Conservation (phyloP, 2,113 vertebrate genomes). For the Pteropus alecto region DNA sequence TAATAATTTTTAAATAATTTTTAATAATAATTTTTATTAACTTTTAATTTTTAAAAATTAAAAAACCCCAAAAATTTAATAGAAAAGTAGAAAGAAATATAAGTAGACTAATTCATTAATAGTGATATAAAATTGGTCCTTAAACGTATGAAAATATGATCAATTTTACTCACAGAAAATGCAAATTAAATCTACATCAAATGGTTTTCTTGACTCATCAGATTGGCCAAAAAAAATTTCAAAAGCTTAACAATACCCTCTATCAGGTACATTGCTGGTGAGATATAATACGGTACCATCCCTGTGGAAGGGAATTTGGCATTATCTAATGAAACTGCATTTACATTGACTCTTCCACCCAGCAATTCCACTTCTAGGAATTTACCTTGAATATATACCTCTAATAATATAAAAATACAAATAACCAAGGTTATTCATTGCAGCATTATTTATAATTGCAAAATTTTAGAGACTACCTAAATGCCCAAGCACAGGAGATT, state of each 20-base stretch:
- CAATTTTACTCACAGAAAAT: background rate
- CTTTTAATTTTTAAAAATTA: background rate
- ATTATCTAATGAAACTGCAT: background rate
- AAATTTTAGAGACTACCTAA: background rate
- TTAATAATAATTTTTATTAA: no score
- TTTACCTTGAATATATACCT: background rate
- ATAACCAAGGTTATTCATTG: background rate
- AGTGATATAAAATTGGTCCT: background rate
- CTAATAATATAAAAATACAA: background rate
- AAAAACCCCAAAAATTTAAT: background rate
- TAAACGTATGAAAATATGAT: background rate
- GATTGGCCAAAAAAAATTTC: background rate
- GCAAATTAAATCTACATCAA: background rate
- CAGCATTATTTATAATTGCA: background rate
- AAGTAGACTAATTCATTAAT: background rate
- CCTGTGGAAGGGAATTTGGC: rapidly evolving
- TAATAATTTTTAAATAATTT: no score
- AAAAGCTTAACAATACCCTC: background rate
- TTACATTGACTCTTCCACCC: background rate
- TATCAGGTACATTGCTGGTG: background rate
- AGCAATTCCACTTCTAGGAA: background rate
- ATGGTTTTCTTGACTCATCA: background rate
- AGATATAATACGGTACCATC: no score
- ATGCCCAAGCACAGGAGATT: background rate
- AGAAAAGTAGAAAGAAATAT: background rate